Evolutionary conservation across 2,888 invertebrate genomes (phyloP).

Genomic region (Hemaris fuciformis): DNA sequence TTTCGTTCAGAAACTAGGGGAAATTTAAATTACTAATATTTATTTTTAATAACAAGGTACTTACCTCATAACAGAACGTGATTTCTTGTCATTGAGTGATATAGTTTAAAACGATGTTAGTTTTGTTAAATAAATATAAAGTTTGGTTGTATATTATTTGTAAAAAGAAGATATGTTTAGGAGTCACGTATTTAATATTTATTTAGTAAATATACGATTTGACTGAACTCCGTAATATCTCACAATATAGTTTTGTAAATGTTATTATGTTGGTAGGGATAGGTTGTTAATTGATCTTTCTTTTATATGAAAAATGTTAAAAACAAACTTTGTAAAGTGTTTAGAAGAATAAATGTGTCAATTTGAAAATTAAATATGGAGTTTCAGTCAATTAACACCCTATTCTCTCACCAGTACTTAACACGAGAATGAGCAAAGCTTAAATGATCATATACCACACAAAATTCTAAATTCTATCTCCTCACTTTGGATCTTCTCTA

Average conservation of each 20-base stretch:
- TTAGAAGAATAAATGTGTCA: conserved; percentile 76
- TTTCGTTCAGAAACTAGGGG: conserved; percentile 37
- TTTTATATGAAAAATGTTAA: conserved; percentile 68
- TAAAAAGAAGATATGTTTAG: conserved; percentile 35
- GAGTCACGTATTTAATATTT: conserved; percentile 38
- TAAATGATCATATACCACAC: conserved; percentile 20
- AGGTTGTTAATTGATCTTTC: conserved; percentile 79
- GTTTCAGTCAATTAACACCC: conserved; percentile 82
- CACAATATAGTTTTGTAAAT: conserved; percentile 51
- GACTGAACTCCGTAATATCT: conserved; percentile 76
- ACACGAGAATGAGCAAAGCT: conserved; percentile 6
- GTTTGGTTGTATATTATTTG: conserved; percentile 46
- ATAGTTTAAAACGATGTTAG: conserved; percentile 46
- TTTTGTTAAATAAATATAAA: conserved; percentile 30
- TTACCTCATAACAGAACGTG: conserved; percentile 53
- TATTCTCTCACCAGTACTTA: conserved; percentile 61
- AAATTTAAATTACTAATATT: conserved; percentile 23
- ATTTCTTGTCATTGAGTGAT: conserved; percentile 73
- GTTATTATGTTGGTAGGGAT: conserved; percentile 68
- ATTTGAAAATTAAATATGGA: conserved; percentile 73
- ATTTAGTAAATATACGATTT: conserved; percentile 58
- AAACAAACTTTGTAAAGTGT: conserved; percentile 69
- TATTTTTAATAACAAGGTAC: conserved; percentile 44
- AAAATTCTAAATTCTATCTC: conserved; percentile 36
- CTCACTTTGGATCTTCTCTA: conserved; percentile 41